Percentiles rank a stretch among this genome's conserved stretches.
phyloP scores from a whole-genome alignment of 2,113 vertebrate species.

The Cavia aperea region DNA sequence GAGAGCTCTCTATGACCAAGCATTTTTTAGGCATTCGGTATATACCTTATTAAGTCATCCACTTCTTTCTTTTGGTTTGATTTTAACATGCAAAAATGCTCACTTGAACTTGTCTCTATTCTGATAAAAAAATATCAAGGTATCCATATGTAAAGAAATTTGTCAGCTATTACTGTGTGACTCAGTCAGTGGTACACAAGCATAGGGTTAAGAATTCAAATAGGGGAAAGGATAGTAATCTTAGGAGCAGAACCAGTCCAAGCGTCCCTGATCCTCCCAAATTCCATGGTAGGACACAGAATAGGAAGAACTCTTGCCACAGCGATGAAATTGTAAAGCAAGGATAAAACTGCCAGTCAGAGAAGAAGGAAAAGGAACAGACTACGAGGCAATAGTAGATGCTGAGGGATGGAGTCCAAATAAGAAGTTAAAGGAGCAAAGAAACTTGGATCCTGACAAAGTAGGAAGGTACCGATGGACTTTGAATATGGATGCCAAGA shows the following conservation, averaged over 20 bases:
- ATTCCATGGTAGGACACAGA: background rate
- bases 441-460: background rate
- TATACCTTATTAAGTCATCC: background rate
- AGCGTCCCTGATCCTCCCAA: background rate
- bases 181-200: background rate
- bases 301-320: background rate
- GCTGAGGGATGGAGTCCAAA: background rate
- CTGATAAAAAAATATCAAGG: background rate
- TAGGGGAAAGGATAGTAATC: background rate
- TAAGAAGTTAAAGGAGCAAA: background rate
- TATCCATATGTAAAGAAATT: background rate
- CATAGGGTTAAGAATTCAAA: background rate
- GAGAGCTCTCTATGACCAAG: background rate
- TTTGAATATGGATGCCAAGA: background rate
- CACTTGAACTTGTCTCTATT: background rate
- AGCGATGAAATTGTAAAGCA: background rate
- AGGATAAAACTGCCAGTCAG: background rate
- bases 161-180: background rate
- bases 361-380: background rate
- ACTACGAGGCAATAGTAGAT: background rate
- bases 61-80: constrained; percentile 27
- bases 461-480: background rate
- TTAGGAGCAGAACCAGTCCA: background rate
- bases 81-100: background rate
- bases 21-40: background rate